Evolutionary conservation across 1,140 invertebrate species (phyloP).

Genomic region (Oreohelix idahoensis): DNA sequence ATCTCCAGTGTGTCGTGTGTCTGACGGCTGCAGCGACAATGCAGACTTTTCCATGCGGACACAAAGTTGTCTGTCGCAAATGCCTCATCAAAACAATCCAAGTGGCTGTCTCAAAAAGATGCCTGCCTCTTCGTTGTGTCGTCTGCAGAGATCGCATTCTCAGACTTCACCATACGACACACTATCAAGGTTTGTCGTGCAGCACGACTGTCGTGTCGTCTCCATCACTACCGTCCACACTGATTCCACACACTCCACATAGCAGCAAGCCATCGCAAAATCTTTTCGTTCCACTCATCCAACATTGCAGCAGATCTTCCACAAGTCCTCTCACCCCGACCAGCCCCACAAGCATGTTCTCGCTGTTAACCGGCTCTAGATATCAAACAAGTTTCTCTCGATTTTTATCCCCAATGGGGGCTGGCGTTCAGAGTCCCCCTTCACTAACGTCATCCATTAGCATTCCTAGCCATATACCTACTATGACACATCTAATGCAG

Average conservation of each 20-base stretch:
- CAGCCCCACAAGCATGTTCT: neutral
- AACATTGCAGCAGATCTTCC: neutral
- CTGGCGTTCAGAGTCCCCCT: neutral
- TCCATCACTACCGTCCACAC: neutral
- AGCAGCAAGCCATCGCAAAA: neutral
- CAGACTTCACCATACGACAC: constrained; percentile 75
- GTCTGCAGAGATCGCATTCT: constrained; percentile 93
- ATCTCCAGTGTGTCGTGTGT: constrained; percentile 96
- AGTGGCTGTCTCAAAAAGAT: constrained; percentile 92
- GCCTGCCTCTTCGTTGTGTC: constrained; percentile 92
- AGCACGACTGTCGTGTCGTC: too few relatives aligned
- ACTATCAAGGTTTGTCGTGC: too few relatives aligned
- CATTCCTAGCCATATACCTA: neutral
- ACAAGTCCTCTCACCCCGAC: neutral
- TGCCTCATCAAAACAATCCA: constrained; percentile 98
- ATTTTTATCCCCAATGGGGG: neutral
- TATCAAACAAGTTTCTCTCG: neutral
- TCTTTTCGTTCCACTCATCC: neutral
- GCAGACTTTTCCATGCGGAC: constrained; percentile 95
- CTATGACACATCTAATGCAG: neutral
- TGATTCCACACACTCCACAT: neutral
- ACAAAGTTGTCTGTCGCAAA: constrained; percentile 93
- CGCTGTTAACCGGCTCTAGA: neutral
- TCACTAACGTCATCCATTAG: neutral
- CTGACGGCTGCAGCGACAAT: constrained; percentile 95